Conservation (phyloP, 2,888 invertebrate genomes). For the Heteromyza rotundicornis region DNA sequence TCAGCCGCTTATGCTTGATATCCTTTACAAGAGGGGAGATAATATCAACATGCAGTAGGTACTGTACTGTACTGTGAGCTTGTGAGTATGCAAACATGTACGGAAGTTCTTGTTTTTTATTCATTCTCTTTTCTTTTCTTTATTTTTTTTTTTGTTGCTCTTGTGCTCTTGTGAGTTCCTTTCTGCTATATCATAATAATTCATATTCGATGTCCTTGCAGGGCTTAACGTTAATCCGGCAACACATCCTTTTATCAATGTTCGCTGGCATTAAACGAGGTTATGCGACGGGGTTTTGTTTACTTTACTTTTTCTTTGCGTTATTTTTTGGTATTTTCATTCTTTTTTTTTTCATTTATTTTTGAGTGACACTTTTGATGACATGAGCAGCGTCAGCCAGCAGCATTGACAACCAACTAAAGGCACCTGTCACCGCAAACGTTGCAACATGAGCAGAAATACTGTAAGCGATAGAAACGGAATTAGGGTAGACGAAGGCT, state of each 20-base stretch:
- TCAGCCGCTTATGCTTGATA: neutral
- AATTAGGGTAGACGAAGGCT: too few relatives aligned
- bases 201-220: slow-evolving; percentile 46
- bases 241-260: slow-evolving; percentile 50
- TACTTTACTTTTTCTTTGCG: too few relatives aligned
- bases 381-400: slow-evolving; percentile 44
- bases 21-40: neutral
- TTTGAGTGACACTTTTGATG: slow-evolving; percentile 58
- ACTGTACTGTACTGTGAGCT: too few relatives aligned
- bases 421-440: slow-evolving; percentile 46
- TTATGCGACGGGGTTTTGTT: slow-evolving; percentile 32
- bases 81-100: slow-evolving; percentile 1
- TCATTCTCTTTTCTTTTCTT: neutral
- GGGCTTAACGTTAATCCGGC: slow-evolving; percentile 43
- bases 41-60: neutral
- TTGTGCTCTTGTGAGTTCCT: neutral
- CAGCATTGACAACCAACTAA: slow-evolving; percentile 40
- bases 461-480: slow-evolving; percentile 43
- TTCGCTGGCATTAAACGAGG: slow-evolving; percentile 46
- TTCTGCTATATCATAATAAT: slow-evolving; percentile 41
- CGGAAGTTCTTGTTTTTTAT: neutral
- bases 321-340: too few relatives aligned
- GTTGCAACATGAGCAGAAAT: slow-evolving; percentile 25
- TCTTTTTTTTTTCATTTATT: slow-evolving; percentile 52
- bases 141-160: neutral